Evolutionary conservation across 2,888 invertebrate species (phyloP).

Genomic region (Nephrotoma flavescens): DNA sequence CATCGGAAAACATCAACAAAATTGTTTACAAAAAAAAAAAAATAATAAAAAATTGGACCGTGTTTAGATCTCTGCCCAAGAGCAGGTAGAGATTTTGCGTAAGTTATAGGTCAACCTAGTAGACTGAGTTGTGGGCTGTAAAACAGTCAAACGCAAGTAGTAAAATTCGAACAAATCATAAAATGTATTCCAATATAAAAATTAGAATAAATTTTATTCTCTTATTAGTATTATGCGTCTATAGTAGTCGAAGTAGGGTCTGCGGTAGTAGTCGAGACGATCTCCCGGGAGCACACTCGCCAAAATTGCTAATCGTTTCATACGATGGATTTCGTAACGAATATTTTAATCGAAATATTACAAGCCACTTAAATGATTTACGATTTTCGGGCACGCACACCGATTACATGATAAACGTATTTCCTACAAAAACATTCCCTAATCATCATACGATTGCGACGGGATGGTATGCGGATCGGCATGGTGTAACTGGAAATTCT

Average conservation of each 20-base stretch:
- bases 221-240: background rate
- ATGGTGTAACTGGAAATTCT: slow-evolving; percentile 50
- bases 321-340: slow-evolving; percentile 58
- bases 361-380: slow-evolving; percentile 42
- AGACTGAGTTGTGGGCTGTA: background rate
- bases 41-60: background rate
- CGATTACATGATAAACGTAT: slow-evolving; percentile 43
- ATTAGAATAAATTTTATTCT: background rate
- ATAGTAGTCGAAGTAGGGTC: background rate
- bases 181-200: background rate
- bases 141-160: background rate
- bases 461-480: slow-evolving; percentile 49
- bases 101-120: background rate
- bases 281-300: background rate
- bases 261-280: background rate
- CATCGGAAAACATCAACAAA: background rate
- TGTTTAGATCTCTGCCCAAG: background rate
- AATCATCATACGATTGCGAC: slow-evolving; percentile 61
- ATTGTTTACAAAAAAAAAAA: background rate
- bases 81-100: background rate
- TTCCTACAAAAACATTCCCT: slow-evolving; percentile 57
- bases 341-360: slow-evolving; percentile 41
- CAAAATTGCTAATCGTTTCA: slow-evolving; percentile 24
- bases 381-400: slow-evolving; percentile 39
- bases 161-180: background rate